Percentiles rank a stretch among this genome's conserved stretches.
phyloP scores from a whole-genome alignment of 2,797 vertebrate species.

The Phylloscopus collybita region DNA sequence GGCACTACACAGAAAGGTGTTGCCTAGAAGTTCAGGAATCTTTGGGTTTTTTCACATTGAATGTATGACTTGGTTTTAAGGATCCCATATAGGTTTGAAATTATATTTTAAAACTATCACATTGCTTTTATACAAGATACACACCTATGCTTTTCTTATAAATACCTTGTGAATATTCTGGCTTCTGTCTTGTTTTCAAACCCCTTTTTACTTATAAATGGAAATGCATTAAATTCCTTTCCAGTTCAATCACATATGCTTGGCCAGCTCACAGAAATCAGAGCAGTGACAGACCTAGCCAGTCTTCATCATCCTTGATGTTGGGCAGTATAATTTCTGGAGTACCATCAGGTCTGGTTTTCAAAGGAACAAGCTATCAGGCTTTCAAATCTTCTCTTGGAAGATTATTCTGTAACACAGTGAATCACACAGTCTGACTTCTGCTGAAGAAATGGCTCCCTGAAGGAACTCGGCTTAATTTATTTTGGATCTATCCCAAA shows the following conservation, averaged over 20 bases:
- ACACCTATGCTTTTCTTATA: background rate
- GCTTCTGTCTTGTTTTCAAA: background rate
- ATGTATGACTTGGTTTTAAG: background rate
- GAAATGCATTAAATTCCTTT: conserved; percentile 1
- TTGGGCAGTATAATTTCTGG: background rate
- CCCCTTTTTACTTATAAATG: background rate
- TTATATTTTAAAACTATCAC: background rate
- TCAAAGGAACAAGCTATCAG: background rate
- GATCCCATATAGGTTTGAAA: background rate
- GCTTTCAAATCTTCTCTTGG: background rate
- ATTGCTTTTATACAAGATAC: background rate
- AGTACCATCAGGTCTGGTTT: background rate
- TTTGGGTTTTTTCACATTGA: background rate
- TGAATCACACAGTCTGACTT: conserved; percentile 36
- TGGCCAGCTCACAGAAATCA: conserved; percentile 18
- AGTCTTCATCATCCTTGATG: background rate
- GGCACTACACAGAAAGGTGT: background rate
- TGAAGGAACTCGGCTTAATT: background rate
- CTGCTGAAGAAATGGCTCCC: conserved; percentile 24
- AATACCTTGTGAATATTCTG: background rate
- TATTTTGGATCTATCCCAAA: conserved; percentile 49
- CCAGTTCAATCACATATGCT: background rate
- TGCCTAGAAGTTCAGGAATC: background rate
- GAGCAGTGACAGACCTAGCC: background rate
- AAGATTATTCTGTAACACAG: background rate